Evolutionary conservation across 2,113 vertebrate species (phyloP).

Genomic region (Leucopternis melanops): DNA sequence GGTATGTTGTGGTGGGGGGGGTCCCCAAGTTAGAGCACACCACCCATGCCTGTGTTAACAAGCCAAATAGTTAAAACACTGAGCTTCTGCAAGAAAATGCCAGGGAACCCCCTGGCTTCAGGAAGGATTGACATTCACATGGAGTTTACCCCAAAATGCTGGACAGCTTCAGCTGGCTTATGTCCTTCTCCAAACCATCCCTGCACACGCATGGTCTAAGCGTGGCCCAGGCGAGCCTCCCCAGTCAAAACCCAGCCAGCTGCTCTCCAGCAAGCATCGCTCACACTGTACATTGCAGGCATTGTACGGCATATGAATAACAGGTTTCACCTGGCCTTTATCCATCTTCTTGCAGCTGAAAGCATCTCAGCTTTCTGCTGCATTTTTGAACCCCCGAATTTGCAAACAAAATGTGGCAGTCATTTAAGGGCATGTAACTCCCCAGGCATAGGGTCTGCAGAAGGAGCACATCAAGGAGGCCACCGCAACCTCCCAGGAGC

Average conservation of each 20-base stretch:
- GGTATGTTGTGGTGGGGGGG: no score
- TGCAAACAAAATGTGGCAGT: not conserved
- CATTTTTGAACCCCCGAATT: not conserved
- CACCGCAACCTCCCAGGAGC: not conserved
- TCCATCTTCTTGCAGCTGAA: not conserved
- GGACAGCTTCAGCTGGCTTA: not conserved
- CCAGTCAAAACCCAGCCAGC: not conserved
- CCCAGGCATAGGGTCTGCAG: not conserved
- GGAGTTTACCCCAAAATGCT: not conserved
- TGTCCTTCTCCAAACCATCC: not conserved
- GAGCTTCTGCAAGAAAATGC: not conserved
- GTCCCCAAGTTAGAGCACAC: not conserved
- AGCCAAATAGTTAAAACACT: not conserved
- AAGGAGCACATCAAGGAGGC: not conserved
- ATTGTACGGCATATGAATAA: not conserved
- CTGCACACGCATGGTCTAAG: not conserved
- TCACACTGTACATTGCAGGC: not conserved
- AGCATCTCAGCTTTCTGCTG: not conserved
- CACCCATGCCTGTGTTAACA: not conserved
- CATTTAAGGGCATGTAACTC: not conserved
- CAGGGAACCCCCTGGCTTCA: not conserved
- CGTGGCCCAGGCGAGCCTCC: not conserved
- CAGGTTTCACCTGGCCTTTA: not conserved
- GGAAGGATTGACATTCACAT: fast-evolving
- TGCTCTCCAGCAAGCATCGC: not conserved